These are phyloP conservation scores for Dinothrombium tinctorium DNA, from an alignment of 1,140 invertebrate genomes.

Conservation along the genomic window DNA sequence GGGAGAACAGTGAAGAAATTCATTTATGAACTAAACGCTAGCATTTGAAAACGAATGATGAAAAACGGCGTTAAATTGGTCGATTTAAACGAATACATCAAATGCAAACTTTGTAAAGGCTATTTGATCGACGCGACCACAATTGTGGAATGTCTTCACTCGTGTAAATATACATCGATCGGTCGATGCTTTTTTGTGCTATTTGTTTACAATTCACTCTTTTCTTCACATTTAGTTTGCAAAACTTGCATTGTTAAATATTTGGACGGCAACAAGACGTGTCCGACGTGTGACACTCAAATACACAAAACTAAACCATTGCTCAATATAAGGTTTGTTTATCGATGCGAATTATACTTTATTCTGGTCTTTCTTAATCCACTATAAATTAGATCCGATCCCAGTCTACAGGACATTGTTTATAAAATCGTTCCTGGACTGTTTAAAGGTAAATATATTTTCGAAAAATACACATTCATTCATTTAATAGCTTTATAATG, in stretches of 20 bases:
- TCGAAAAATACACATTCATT: no score
- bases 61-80: no score
- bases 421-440: conserved; percentile 84
- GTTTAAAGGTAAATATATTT: conserved; percentile 36
- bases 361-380: no score
- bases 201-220: conserved; percentile 3
- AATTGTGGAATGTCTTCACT: conserved; percentile 81
- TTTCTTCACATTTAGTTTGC: conserved; percentile 39
- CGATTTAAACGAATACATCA: conserved; percentile 43
- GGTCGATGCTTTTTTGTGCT: not conserved
- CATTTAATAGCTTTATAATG: no score
- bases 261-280: conserved; percentile 49
- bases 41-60: no score
- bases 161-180: conserved; percentile 37
- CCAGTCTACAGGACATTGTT: conserved; percentile 78
- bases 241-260: conserved; percentile 70
- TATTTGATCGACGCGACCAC: conserved; percentile 88
- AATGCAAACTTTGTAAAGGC: conserved; percentile 63
- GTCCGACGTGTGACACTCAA: conserved; percentile 61
- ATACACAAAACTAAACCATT: conserved; percentile 63
- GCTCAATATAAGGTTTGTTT: conserved; percentile 35
- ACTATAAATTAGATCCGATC: conserved; percentile 63
- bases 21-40: no score
- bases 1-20: no score
- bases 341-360: no score